A percentile compares a stretch with the other conserved stretches of the same genome.
These are phyloP conservation scores for Bathybates hornii DNA, from an alignment of 2,113 vertebrate species.

Conservation along the genomic window DNA sequence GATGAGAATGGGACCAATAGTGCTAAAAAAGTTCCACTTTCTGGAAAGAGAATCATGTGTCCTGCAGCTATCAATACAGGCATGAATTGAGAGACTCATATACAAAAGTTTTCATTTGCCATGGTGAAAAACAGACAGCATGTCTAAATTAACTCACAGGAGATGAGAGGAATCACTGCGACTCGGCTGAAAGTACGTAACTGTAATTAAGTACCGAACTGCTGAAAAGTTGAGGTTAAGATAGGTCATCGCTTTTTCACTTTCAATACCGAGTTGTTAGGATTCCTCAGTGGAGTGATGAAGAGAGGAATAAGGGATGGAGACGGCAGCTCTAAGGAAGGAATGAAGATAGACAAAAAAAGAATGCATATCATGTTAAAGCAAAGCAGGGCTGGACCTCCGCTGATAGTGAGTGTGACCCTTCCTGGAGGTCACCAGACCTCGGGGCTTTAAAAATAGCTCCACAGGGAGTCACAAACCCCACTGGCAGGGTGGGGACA, in stretches of 20 bases:
- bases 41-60: not conserved
- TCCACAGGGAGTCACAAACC: constrained; percentile 5
- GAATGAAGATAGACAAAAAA: not conserved
- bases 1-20: not conserved
- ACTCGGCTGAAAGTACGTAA: not conserved
- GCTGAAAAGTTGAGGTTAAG: not conserved
- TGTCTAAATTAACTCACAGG: not conserved
- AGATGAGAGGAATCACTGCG: not conserved
- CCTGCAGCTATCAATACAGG: not conserved
- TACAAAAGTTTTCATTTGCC: not conserved
- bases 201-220: not conserved
- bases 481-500: not conserved
- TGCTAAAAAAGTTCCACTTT: not conserved
- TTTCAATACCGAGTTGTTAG: not conserved
- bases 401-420: constrained; percentile 55
- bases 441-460: constrained; percentile 28
- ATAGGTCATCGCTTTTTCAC: not conserved
- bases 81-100: not conserved
- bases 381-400: constrained; percentile 13
- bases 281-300: not conserved
- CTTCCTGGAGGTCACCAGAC: constrained; percentile 35
- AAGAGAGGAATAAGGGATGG: not conserved
- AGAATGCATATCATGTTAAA: constrained; percentile 1
- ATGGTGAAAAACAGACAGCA: not conserved
- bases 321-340: not conserved